A percentile compares a stretch with the other conserved stretches of the same genome.
Evolutionary conservation across 2,113 vertebrate genomes (phyloP).

Genomic region (Telmatochromis brachygnathus): DNA sequence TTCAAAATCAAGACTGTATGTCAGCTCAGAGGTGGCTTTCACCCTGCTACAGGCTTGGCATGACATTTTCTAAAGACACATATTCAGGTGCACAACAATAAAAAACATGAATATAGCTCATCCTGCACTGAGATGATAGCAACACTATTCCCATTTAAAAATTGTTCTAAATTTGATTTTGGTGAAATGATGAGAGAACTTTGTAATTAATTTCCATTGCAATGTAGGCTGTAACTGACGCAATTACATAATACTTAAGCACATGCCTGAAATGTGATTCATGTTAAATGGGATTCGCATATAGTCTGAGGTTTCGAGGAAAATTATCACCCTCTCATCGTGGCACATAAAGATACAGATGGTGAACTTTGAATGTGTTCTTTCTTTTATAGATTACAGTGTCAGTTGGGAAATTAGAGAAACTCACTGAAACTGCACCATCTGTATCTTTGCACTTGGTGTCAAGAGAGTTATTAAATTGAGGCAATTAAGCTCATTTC

Average conservation of each 20-base stretch:
- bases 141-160: neutral
- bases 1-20: neutral
- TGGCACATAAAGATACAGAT: slow-evolving; percentile 31
- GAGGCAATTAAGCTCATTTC: slow-evolving; percentile 48
- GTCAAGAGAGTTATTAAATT: slow-evolving; percentile 45
- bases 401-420: slow-evolving; percentile 49
- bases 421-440: slow-evolving; percentile 43
- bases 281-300: neutral
- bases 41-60: neutral
- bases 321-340: slow-evolving; percentile 26
- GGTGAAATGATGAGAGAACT: neutral
- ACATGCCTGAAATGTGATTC: neutral
- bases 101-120: neutral
- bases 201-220: neutral
- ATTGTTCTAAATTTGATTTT: neutral
- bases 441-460: slow-evolving; percentile 51
- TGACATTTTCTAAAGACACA: neutral
- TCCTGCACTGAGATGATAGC: neutral
- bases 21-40: neutral
- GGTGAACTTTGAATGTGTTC: slow-evolving; percentile 52
- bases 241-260: neutral
- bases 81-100: neutral
- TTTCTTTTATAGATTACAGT: slow-evolving; percentile 15
- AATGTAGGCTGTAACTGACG: neutral
- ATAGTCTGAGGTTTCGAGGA: slow-evolving; percentile 8